Evolutionary conservation across 2,888 invertebrate genomes (phyloP).

Genomic region (Trissonchulus latispiculum): DNA sequence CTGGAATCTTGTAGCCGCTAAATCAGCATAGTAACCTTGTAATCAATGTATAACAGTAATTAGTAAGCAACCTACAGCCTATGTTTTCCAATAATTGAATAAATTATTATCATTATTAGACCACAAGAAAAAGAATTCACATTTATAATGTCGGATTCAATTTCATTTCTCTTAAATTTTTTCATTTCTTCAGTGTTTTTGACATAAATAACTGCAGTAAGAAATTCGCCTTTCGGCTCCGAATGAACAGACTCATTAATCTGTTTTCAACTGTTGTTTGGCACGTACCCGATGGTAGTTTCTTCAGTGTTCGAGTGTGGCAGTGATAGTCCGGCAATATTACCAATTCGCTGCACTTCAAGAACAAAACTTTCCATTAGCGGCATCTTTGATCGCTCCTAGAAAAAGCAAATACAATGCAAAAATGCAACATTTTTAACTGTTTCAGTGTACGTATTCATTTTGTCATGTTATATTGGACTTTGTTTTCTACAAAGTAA

Average conservation of each 20-base stretch:
- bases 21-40: background rate
- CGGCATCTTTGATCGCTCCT: background rate
- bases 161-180: too few species aligned
- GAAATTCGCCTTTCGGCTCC: too few species aligned
- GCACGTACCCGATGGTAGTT: background rate
- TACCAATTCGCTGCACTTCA: slow-evolving; percentile 6
- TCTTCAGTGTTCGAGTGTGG: slow-evolving; percentile 7
- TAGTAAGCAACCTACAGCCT: background rate
- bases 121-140: too few species aligned
- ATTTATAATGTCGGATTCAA: too few species aligned
- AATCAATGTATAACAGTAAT: background rate
- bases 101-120: too few species aligned
- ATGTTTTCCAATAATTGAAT: background rate
- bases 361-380: background rate
- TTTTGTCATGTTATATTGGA: too few species aligned
- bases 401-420: too few species aligned
- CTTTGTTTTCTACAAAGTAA: too few species aligned
- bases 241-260: too few species aligned
- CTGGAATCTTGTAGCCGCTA: slow-evolving; percentile 2
- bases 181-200: background rate
- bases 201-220: background rate
- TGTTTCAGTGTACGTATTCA: background rate
- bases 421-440: background rate
- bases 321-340: background rate
- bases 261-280: too few species aligned